Evolutionary conservation across 2,113 vertebrate genomes (phyloP).

Genomic region (Vidua chalybeata): DNA sequence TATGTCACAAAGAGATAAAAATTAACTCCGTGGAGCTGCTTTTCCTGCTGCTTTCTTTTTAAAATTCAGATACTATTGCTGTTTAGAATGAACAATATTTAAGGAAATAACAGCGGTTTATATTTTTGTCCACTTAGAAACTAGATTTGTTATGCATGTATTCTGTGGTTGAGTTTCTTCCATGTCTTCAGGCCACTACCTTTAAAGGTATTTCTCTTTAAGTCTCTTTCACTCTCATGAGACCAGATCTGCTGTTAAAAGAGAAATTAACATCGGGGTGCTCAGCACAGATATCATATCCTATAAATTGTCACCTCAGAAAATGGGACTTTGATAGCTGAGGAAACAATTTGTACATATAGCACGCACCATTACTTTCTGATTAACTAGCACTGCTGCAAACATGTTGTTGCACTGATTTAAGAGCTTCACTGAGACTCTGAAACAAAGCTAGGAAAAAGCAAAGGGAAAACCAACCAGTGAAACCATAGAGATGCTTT

Average conservation of each 20-base stretch:
- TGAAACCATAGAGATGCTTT: neutral
- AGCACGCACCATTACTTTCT: neutral
- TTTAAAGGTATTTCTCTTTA: neutral
- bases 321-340: neutral
- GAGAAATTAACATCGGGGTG: neutral
- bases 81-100: neutral
- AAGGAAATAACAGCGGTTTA: neutral
- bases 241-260: neutral
- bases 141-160: neutral
- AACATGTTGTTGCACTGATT: neutral
- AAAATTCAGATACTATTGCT: neutral
- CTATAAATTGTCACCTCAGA: neutral
- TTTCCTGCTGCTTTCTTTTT: neutral
- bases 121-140: neutral
- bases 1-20: neutral
- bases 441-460: neutral
- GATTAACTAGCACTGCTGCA: neutral
- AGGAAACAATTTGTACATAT: neutral
- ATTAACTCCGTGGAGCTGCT: neutral
- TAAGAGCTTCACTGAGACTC: neutral
- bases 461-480: neutral
- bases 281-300: neutral
- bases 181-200: neutral
- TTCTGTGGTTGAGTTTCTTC: neutral
- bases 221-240: neutral